phyloP scores from a whole-genome alignment of 37 sponge, comb jelly and placozoan species.

The Spongilla lacustris region DNA sequence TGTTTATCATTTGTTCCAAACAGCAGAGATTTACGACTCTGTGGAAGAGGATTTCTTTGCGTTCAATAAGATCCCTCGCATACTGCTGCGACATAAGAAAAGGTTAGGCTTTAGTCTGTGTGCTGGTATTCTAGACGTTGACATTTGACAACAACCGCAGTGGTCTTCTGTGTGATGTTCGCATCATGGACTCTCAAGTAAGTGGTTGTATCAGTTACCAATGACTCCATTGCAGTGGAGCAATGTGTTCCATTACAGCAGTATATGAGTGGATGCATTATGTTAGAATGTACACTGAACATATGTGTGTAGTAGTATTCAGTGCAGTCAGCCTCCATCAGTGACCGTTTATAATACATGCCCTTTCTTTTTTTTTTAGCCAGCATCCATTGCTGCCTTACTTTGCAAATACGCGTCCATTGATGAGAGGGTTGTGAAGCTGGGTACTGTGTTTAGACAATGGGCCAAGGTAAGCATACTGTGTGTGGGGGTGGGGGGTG shows the following conservation, averaged over 20 bases:
- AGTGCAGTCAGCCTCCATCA: neutral
- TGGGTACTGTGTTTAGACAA: constrained; percentile 32
- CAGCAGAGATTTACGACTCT: constrained; percentile 9
- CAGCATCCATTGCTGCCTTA: constrained; percentile 22
- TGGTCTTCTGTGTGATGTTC: constrained; percentile 41
- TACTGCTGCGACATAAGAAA: constrained; percentile 29
- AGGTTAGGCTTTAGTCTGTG: neutral
- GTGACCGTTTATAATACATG: neutral
- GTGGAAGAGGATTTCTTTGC: constrained; percentile 38
- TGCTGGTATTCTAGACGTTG: neutral
- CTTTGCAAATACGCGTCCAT: constrained; percentile 39
- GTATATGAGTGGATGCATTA: too few species aligned
- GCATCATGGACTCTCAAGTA: constrained; percentile 1
- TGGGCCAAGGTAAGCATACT: constrained; percentile 64
- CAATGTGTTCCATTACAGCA: too few species aligned
- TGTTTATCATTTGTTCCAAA: neutral
- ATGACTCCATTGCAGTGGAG: too few species aligned
- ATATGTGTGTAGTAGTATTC: too few species aligned
- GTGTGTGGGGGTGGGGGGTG: neutral
- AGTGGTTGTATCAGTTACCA: neutral
- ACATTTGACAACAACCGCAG: constrained; percentile 4
- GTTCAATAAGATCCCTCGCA: constrained; percentile 24
- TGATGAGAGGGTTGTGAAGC: constrained; percentile 32
- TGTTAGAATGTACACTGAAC: too few species aligned
- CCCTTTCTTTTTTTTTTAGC: constrained; percentile 6